Evolutionary conservation across 64 coral and sea anemone species (phyloP).

Genomic region (Actinia tenebrosa): DNA sequence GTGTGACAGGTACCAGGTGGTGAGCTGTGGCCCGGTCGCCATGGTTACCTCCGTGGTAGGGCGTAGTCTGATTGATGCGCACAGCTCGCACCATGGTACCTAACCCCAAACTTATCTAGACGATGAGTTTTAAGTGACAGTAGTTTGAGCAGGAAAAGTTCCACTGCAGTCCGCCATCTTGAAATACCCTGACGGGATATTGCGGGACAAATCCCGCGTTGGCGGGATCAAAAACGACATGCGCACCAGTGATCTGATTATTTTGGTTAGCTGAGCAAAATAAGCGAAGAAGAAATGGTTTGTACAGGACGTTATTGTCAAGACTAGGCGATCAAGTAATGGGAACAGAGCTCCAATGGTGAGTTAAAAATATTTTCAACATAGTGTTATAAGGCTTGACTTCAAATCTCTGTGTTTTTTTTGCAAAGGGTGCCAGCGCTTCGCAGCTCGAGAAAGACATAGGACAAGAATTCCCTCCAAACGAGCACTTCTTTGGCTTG

Average conservation of each 20-base stretch:
- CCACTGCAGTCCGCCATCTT: slow-evolving; percentile 48
- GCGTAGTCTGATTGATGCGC: no score
- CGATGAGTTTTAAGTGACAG: no score
- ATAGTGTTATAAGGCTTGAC: not conserved
- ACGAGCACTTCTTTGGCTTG: slow-evolving; percentile 97
- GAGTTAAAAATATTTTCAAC: not conserved
- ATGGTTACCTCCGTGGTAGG: no score
- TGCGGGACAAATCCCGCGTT: not conserved
- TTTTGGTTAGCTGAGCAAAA: slow-evolving; percentile 46
- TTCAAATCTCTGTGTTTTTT: not conserved
- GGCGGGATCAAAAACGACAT: slow-evolving; percentile 29
- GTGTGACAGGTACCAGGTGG: no score
- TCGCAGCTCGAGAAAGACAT: slow-evolving; percentile 99
- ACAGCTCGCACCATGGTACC: no score
- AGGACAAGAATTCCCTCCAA: slow-evolving; percentile 97
- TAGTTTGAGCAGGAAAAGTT: not conserved
- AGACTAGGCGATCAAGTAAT: slow-evolving; percentile 24
- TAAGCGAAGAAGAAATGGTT: slow-evolving; percentile 13
- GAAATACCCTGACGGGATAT: slow-evolving; percentile 11
- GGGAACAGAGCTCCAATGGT: slow-evolving; percentile 57
- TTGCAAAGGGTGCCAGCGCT: slow-evolving; percentile 81
- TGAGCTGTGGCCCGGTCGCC: no score
- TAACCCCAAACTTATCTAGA: no score
- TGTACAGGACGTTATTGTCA: not conserved
- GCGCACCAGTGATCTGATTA: slow-evolving; percentile 41